Base-by-base conservation (phyloP, 1,140 invertebrate species). In the Batillaria attramentaria region DNA sequence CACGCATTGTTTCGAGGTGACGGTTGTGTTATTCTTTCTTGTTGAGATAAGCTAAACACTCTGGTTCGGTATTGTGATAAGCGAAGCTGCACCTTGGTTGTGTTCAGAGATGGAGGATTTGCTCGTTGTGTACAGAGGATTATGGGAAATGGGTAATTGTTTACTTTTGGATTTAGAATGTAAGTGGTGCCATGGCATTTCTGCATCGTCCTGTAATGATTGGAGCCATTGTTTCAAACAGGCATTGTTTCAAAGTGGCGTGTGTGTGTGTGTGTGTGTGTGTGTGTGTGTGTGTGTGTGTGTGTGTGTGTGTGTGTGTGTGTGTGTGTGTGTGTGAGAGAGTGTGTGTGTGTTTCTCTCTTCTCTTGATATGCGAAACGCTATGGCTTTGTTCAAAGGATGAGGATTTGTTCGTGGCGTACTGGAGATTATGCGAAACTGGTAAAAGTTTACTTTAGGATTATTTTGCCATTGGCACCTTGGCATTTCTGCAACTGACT, bases 201-300 rank as follows among this genome's bases (percentile, higher is more conserved):
- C 8, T 50, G 46, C 24, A 50, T 50, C 8, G 10, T 10, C 24
- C 8, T 50, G 46, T 50, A 24, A 13, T 10, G 10, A 24, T 50
- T 10, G 10, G 46, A 13, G 46, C 24, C 8, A 13, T 10, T 50
- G 46, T 50, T 10, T 50, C 8, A 13, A 24, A 13, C 8, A 50
- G 46, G 10, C 8, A 13, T 10, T 50, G 46, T 50, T 10, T 50
- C 8, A 13, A 24, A 13, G 46, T 50, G 46, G 57, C 31, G 57
- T 62, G 57, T 62, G 57, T 62, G 57, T 62, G 57, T 62, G 57
- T 62, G 57, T 62, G 57, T 62, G 57, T 62, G 57, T 62, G 57
- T 62, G 57, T 62, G 57, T n/a, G 57, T 62, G 57, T n/a, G 57
- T 62, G 57, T n/a, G n/a, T 62, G 10, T n/a, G 5, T 28, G 10